Evolutionary conservation across 1,140 invertebrate genomes (phyloP).

Genomic region (Globodera ellingtonae): DNA sequence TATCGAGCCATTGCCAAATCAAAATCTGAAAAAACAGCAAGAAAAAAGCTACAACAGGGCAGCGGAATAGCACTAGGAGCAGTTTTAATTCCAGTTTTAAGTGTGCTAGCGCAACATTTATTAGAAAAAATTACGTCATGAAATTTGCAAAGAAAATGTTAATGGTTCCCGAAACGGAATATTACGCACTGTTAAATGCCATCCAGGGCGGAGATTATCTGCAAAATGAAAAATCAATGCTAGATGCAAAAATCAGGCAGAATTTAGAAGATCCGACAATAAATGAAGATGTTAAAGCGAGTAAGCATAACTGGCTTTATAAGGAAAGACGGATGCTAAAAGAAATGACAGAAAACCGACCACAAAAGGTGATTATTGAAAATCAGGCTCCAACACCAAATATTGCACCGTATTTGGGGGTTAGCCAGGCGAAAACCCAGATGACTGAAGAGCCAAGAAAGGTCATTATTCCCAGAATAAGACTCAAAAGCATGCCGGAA

Average conservation of each 20-base stretch:
- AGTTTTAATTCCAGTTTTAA: too few relatives aligned
- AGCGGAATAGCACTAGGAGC: not conserved
- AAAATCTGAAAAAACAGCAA: slow-evolving; percentile 23
- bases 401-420: slow-evolving; percentile 4
- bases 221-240: not conserved
- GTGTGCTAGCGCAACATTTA: too few relatives aligned
- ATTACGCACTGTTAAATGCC: slow-evolving; percentile 7
- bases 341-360: too few relatives aligned
- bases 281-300: too few relatives aligned
- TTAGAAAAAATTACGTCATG: too few relatives aligned
- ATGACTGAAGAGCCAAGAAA: not conserved
- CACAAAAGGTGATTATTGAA: not conserved
- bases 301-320: too few relatives aligned
- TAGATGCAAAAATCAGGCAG: not conserved
- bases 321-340: too few relatives aligned
- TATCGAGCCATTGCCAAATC: slow-evolving; percentile 10
- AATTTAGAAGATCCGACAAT: not conserved
- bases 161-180: slow-evolving; percentile 29
- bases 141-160: too few relatives aligned
- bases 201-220: slow-evolving; percentile 11
- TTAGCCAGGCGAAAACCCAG: too few relatives aligned
- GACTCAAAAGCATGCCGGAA: too few relatives aligned
- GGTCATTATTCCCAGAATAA: not conserved
- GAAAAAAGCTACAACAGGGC: slow-evolving; percentile 38
- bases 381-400: not conserved